Evolutionary conservation across 2,888 invertebrate species (phyloP), one percentile per base, ranked within the genome.

Genomic region (Drosophila pseudotalamancana): DNA sequence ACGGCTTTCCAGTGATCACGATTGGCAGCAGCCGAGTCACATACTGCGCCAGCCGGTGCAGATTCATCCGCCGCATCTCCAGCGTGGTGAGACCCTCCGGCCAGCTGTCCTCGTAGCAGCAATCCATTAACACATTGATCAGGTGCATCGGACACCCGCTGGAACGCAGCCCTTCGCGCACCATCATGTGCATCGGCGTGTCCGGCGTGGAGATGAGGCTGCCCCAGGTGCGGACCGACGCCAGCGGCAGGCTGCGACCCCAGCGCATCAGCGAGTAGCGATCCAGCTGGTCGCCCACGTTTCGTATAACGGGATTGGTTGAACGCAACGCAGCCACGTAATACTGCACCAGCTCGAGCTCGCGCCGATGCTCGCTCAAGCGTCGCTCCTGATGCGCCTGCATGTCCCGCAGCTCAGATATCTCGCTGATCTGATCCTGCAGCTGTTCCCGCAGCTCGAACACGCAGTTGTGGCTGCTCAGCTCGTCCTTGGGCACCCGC

Each of bases 161-260:
- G 16, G 50, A 34, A 0, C 72, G 62, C 43, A 80, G 32, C 0
- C 61, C 64, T 14, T 74, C 71, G 0, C 77, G 56, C 19, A 82
- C 63, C 48, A 64, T 50, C 16, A 65, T 16, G 5, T 66, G 68
- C 77, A 82, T 72, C 11, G 60, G 12, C 0, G 29, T 23, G 43
- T 80, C 82, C 18, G 79, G 79, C 0, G 77, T 77, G 3, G 79
- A 74, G 42, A 80, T 61, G 0, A 79, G 53, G 3, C 68, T 74
- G 27, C 77, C 83, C 79, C 79, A 80, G 1, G 37, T 61, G n/a
- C 53, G 71, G 0, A 80, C 62, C 11, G 31, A 16, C 34, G 60
- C 63, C 12, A 62, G 12, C 0, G 74, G 67, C 21, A 80, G 62
- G 0, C 34, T 43, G 9, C 43, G 43, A 1, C 77, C 66, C 79